phyloP scores from a whole-genome alignment of 2,113 vertebrate genomes.

The Paradisaea rubra region DNA sequence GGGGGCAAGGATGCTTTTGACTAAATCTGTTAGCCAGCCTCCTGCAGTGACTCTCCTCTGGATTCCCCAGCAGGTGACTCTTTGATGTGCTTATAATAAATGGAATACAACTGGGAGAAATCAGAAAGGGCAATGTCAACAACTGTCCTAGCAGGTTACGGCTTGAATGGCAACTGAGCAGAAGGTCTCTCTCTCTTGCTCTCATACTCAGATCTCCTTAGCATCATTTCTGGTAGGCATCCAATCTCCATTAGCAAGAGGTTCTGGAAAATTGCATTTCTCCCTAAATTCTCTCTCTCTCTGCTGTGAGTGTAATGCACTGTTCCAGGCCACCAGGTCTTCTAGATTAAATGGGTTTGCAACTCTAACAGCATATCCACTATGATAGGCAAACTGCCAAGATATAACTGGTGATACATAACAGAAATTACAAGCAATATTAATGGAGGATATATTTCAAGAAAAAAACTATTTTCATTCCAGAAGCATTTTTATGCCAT shows the following conservation, averaged over 20 bases:
- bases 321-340: slow-evolving; percentile 22
- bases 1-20: slow-evolving; percentile 53
- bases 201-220: slow-evolving; percentile 63
- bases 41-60: slow-evolving; percentile 56
- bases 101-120: slow-evolving; percentile 69
- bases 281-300: slow-evolving; percentile 23
- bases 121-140: slow-evolving; percentile 70
- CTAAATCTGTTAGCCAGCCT: slow-evolving; percentile 68
- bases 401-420: slow-evolving; percentile 33
- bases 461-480: neutral
- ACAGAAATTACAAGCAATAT: slow-evolving; percentile 17
- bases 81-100: slow-evolving; percentile 72
- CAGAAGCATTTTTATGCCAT: slow-evolving; percentile 22
- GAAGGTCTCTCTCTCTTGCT: slow-evolving; percentile 58
- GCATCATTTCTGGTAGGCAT: slow-evolving; percentile 58
- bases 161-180: slow-evolving; percentile 54
- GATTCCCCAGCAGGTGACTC: slow-evolving; percentile 58
- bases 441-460: slow-evolving; percentile 37
- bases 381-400: slow-evolving; percentile 28
- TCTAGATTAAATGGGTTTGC: slow-evolving; percentile 15
- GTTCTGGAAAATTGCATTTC: slow-evolving; percentile 57
- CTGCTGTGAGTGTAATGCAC: slow-evolving; percentile 24
- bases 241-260: slow-evolving; percentile 52
- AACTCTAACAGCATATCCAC: neutral
- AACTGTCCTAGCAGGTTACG: slow-evolving; percentile 66